Conservation (phyloP, 1,140 invertebrate genomes). For the Heliconius himera region DNA sequence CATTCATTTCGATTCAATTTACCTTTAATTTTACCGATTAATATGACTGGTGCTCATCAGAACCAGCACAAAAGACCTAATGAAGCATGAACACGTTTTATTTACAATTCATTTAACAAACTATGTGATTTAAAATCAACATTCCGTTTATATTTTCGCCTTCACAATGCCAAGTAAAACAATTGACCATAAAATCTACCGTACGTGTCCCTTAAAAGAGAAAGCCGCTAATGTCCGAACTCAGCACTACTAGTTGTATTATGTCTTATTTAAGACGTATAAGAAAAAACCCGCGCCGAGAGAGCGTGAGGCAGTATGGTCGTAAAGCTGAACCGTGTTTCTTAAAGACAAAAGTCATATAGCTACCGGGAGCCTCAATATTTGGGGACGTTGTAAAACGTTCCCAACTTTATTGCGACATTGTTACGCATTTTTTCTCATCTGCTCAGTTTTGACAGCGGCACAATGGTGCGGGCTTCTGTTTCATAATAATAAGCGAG, state of each 20-base stretch:
- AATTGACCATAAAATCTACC: slow-evolving; percentile 75
- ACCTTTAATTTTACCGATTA: slow-evolving; percentile 38
- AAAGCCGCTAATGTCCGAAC: slow-evolving; percentile 68
- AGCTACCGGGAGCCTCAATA: slow-evolving; percentile 66
- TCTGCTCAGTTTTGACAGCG: slow-evolving; percentile 65
- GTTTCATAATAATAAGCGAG: slow-evolving; percentile 57
- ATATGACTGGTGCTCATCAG: slow-evolving; percentile 47
- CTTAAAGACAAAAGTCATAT: slow-evolving; percentile 69
- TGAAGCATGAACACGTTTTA: slow-evolving; percentile 47
- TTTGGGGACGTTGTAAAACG: slow-evolving; percentile 69
- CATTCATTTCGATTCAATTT: slow-evolving; percentile 34
- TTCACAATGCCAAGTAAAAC: slow-evolving; percentile 68
- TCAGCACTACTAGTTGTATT: slow-evolving; percentile 60
- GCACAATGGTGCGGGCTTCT: slow-evolving; percentile 68
- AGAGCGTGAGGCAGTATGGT: slow-evolving; percentile 69
- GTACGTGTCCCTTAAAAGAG: slow-evolving; percentile 73
- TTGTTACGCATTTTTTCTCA: slow-evolving; percentile 70
- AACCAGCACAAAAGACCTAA: slow-evolving; percentile 47
- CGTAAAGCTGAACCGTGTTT: slow-evolving; percentile 58
- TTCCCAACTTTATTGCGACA: slow-evolving; percentile 65
- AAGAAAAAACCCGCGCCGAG: slow-evolving; percentile 67
- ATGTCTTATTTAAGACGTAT: slow-evolving; percentile 76
- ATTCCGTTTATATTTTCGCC: slow-evolving; percentile 56
- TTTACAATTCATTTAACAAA: slow-evolving; percentile 50
- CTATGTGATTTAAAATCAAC: slow-evolving; percentile 46